Evolutionary conservation across 2,797 vertebrate species (phyloP), one percentile per base, ranked within the genome.

Genomic region (Peromyscus nudipes): DNA sequence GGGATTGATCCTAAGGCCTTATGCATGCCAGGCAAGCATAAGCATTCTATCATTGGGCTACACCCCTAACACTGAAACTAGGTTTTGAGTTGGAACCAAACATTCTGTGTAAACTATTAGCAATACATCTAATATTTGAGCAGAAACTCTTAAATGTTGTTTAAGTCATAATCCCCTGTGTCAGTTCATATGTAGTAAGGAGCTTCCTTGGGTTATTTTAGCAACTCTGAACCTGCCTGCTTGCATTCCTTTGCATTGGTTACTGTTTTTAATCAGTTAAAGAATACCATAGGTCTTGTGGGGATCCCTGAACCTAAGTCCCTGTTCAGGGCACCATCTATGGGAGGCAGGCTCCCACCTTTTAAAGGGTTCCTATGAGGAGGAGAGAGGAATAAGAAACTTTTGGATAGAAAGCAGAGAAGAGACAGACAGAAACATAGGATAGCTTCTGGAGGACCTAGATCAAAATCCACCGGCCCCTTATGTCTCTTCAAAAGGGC

Each of bases 211-310:
- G 1, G 25, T 80, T 87, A 71, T 19, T 10, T 82, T 94, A 43
- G 11, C 85, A 16, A 52, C 37, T 94, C 79, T 88, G 65, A 62
- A 49, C 73, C 76, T 94, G 8, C 84, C 60, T 87, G 27, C 43
- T 0, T 46, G 12, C 43, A 19, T 96, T 69, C 79, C 29, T 91
- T 71, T 46, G 49, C n/a, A 16, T 7, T 86, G 82, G 55, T 91
- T 34, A 40, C 43, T 40, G 1, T 91, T 92, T 88, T 92, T 92
- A 92, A 69, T 97, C 81, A 43, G 11, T 90, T 92, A 85, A 90
- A 16, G 55, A 91, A 75, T 93, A 76, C 46, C 14, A 43, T 82
- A 23, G 82, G 27, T 64, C 49, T 52, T 52, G 12, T 52, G 49
- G 49, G 11, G 11, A 1, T 52, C 52, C 52, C 52, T 52, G 52